These are phyloP conservation scores for Sepioteuthis lessoniana DNA, from an alignment of 2,888 invertebrate genomes.

Conservation along the genomic window DNA sequence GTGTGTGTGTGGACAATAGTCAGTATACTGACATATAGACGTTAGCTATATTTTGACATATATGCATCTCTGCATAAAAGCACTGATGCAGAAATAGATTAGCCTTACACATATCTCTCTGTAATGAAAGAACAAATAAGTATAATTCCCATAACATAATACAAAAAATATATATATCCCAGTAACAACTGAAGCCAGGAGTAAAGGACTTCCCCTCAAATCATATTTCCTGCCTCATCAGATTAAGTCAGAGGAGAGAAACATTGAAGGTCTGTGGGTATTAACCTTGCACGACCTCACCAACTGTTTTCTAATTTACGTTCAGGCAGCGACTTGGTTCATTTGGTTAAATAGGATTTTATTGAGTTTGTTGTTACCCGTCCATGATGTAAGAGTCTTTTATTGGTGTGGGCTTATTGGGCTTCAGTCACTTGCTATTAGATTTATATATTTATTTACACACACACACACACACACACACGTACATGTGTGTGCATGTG, in stretches of 20 bases:
- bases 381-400: background rate
- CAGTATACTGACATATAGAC: too few species aligned
- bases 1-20: too few species aligned
- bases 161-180: background rate
- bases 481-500: background rate
- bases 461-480: accelerated
- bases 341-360: background rate
- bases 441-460: background rate
- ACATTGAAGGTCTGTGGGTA: background rate
- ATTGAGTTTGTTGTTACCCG: too few species aligned
- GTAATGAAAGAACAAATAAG: background rate
- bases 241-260: background rate
- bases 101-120: background rate
- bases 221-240: background rate
- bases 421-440: background rate
- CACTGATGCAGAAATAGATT: too few species aligned
- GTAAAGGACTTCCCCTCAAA: background rate
- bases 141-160: background rate
- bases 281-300: background rate
- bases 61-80: too few species aligned
- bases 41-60: too few species aligned
- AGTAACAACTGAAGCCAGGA: background rate
- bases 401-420: background rate
- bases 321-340: background rate
- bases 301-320: background rate